phyloP scores from a whole-genome alignment of 2,113 vertebrate species.

The Gulo gulo region DNA sequence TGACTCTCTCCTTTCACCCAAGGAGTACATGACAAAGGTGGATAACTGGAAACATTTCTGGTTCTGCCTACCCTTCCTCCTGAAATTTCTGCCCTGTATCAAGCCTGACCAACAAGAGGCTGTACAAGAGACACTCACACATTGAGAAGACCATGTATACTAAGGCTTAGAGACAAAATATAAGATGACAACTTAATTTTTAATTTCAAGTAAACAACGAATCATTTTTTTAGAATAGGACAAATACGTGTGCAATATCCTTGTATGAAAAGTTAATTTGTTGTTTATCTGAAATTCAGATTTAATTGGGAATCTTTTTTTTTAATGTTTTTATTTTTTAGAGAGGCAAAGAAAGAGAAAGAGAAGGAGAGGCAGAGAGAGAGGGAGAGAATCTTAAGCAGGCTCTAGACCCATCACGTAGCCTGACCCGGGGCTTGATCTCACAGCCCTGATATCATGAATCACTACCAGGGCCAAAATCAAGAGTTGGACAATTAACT shows the following conservation, averaged over 20 bases:
- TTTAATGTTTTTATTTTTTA: neutral
- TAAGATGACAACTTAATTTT: neutral
- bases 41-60: neutral
- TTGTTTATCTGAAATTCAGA: constrained; percentile 44
- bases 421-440: neutral
- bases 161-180: neutral
- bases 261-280: neutral
- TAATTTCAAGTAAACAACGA: neutral
- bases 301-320: neutral
- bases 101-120: neutral
- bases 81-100: neutral
- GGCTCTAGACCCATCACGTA: neutral
- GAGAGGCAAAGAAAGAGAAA: neutral
- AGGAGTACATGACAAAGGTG: neutral
- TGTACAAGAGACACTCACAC: neutral
- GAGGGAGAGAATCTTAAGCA: neutral
- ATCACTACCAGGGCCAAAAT: neutral
- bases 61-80: neutral
- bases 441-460: neutral
- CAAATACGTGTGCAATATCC: neutral
- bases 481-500: neutral
- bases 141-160: neutral
- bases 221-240: neutral
- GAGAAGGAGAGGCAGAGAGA: neutral
- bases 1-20: neutral